Evolutionary conservation across 2,113 vertebrate species (phyloP).

Genomic region (Nymphicus hollandicus): DNA sequence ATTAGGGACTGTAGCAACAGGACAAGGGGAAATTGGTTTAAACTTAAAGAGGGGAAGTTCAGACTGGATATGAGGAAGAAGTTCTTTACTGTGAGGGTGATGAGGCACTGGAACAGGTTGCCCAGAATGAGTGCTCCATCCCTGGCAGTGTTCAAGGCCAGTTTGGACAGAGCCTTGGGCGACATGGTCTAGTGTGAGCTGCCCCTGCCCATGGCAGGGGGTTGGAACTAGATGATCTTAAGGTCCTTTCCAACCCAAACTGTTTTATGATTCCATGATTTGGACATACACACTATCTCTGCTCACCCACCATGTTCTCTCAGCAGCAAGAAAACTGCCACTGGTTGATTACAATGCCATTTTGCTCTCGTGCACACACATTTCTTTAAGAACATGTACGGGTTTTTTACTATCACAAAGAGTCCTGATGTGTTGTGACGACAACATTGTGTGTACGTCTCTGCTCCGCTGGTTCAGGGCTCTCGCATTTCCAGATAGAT

Average conservation of each 20-base stretch:
- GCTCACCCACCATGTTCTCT: not conserved
- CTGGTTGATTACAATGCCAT: not conserved
- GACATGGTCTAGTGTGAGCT: no score
- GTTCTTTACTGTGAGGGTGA: not conserved
- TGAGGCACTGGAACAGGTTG: not conserved
- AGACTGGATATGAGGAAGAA: not conserved
- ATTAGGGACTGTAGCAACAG: not conserved
- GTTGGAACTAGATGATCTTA: no score
- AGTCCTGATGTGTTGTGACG: accelerated
- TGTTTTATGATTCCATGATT: no score
- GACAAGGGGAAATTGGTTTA: not conserved
- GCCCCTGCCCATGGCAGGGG: no score
- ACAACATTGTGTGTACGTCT: accelerated
- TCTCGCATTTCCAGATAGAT: not conserved
- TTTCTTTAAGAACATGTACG: not conserved
- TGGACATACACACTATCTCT: accelerated
- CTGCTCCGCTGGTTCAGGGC: not conserved
- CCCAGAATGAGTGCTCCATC: no score
- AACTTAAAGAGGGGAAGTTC: not conserved
- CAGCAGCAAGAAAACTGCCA: not conserved
- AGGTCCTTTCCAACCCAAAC: no score
- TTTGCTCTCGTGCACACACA: not conserved
- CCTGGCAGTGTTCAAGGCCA: no score
- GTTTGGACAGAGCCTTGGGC: no score
- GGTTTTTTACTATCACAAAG: not conserved